A percentile compares a stretch with the other conserved stretches of the same genome.
phyloP scores from a whole-genome alignment of 2,113 vertebrate genomes.

The Tragelaphus scriptus region DNA sequence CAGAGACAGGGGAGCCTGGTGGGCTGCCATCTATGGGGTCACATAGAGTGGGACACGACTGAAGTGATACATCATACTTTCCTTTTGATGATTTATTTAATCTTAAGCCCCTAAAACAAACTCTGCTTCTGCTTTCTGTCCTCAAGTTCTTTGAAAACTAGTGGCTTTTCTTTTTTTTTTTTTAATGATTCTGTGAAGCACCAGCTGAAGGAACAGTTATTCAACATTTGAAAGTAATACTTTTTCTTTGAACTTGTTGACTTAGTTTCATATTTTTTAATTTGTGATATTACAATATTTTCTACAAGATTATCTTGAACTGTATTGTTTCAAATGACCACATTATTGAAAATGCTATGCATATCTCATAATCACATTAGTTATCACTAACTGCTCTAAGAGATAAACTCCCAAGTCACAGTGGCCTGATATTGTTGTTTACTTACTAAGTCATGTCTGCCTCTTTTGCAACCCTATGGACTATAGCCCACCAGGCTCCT shows the following conservation, averaged over 20 bases:
- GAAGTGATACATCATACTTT: not conserved
- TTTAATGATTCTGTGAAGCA: not conserved
- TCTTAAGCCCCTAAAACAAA: not conserved
- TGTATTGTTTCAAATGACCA: not conserved
- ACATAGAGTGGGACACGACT: no score
- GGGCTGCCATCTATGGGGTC: no score
- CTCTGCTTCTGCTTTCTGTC: not conserved
- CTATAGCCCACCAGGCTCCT: not conserved
- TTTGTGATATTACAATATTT: not conserved
- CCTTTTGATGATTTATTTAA: not conserved
- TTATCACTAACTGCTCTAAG: not conserved
- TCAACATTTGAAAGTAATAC: not conserved
- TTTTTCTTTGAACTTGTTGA: not conserved
- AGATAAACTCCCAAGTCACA: not conserved
- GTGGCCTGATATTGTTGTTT: not conserved
- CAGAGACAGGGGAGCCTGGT: no score
- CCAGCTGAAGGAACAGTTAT: not conserved
- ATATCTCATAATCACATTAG: not conserved
- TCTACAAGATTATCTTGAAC: not conserved
- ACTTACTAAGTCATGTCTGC: not conserved
- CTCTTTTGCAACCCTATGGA: not conserved
- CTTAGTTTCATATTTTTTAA: not conserved
- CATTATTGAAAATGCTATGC: not conserved
- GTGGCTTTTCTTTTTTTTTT: constrained; percentile 27
- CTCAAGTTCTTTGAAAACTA: not conserved